These are phyloP conservation scores for Ormia ochracea DNA, from an alignment of 2,888 invertebrate genomes.

Conservation along the genomic window DNA sequence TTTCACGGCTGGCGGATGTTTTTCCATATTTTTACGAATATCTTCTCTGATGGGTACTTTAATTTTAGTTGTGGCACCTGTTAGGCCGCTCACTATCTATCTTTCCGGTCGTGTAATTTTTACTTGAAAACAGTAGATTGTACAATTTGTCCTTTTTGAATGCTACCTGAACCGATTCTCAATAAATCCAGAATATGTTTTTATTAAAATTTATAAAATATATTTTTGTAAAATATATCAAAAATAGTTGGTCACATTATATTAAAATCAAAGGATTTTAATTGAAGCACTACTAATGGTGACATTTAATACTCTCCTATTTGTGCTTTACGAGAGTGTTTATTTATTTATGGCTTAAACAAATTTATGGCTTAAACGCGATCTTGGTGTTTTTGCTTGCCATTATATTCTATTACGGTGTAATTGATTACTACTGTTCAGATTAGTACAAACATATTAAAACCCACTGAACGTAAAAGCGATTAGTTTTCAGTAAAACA, in stretches of 20 bases:
- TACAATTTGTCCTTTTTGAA: too few relatives aligned
- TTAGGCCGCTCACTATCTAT: too few relatives aligned
- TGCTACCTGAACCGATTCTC: too few relatives aligned
- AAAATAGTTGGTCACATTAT: constrained; percentile 10
- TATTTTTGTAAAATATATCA: neutral
- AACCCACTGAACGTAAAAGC: neutral
- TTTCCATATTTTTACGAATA: too few relatives aligned
- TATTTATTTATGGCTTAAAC: constrained; percentile 48
- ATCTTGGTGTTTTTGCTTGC: constrained; percentile 2
- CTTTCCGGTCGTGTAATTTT: too few relatives aligned
- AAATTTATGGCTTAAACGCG: constrained; percentile 47
- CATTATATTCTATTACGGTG: constrained; percentile 26
- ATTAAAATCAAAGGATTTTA: neutral
- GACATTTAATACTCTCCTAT: constrained; percentile 30
- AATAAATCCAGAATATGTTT: too few relatives aligned
- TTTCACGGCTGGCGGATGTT: too few relatives aligned
- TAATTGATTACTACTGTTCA: constrained; percentile 45
- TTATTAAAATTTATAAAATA: too few relatives aligned
- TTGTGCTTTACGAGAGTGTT: constrained; percentile 28
- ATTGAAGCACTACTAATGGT: constrained; percentile 15
- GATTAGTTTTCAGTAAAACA: too few relatives aligned
- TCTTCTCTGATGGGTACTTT: too few relatives aligned
- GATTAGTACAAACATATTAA: neutral
- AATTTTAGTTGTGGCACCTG: too few relatives aligned
- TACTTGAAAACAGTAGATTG: too few relatives aligned